Conservation (phyloP, 1,140 invertebrate genomes). For the Drosophila pachea region DNA sequence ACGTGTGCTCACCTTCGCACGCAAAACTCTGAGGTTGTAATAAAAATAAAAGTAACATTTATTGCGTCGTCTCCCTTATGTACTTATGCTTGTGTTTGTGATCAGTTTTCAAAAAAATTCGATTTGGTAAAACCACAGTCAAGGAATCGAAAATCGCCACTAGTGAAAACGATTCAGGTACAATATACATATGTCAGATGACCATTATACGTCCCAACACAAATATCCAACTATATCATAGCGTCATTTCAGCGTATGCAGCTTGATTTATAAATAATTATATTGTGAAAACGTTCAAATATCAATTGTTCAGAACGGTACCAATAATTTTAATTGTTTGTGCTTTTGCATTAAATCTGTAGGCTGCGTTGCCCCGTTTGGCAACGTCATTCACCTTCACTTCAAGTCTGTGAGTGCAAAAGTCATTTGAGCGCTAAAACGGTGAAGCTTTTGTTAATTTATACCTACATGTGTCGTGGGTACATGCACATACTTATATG, state of each 20-base stretch:
- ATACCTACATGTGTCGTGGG: background rate
- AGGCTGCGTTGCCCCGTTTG: constrained; percentile 51
- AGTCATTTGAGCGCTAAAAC: constrained; percentile 45
- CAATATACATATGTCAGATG: background rate
- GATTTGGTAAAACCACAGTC: constrained; percentile 14
- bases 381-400: constrained; percentile 74
- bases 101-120: constrained; percentile 31
- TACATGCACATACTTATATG: background rate
- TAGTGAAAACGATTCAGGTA: background rate
- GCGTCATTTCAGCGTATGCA: constrained; percentile 40
- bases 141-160: background rate
- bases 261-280: constrained; percentile 73
- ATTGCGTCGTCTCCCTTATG: constrained; percentile 35
- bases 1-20: constrained; percentile 17
- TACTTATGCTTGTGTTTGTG: constrained; percentile 10
- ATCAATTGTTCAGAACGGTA: constrained; percentile 10
- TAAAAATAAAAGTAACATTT: constrained; percentile 64
- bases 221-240: constrained; percentile 5
- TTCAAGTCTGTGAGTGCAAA: constrained; percentile 60
- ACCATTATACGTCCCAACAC: constrained; percentile 11
- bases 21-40: constrained; percentile 49
- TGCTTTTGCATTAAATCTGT: constrained; percentile 12
- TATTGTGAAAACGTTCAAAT: constrained; percentile 15
- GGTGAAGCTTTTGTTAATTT: constrained; percentile 22
- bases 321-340: constrained; percentile 24